phyloP scores from a whole-genome alignment of 2,888 invertebrate species.

The Scaeva pyrastri region DNA sequence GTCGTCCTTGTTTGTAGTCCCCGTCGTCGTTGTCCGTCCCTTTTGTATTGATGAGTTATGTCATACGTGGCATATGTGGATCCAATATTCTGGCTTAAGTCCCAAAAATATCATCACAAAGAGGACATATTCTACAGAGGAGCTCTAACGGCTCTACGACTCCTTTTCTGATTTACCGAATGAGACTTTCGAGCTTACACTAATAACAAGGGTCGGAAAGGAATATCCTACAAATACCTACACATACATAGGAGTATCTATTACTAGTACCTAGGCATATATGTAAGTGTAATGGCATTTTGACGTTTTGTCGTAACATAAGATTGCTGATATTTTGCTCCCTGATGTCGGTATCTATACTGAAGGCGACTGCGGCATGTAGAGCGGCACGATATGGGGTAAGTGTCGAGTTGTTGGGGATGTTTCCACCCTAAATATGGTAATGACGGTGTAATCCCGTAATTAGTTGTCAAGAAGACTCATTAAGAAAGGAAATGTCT shows the following conservation, averaged over 20 bases:
- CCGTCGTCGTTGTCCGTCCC: not conserved
- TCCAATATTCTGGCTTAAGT: constrained; percentile 43
- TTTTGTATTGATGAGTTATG: constrained; percentile 25
- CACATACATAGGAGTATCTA: too few relatives aligned
- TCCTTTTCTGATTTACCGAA: constrained; percentile 40
- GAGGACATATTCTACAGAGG: not conserved
- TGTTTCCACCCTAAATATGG: constrained; percentile 31
- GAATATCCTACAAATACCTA: not conserved
- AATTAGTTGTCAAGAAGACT: constrained; percentile 70
- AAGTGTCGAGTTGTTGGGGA: constrained; percentile 2
- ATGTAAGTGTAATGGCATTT: constrained; percentile 35
- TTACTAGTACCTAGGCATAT: not conserved
- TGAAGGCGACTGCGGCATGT: not conserved
- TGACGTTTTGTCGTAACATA: constrained; percentile 45
- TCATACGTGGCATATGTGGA: constrained; percentile 43
- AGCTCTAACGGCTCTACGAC: not conserved
- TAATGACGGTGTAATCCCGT: constrained; percentile 55
- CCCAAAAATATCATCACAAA: constrained; percentile 16
- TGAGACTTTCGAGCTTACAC: constrained; percentile 43
- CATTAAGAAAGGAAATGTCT: constrained; percentile 48
- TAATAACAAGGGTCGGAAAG: constrained; percentile 36
- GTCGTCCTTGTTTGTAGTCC: too few relatives aligned
- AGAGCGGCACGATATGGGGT: not conserved
- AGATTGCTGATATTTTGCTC: constrained; percentile 25
- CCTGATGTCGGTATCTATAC: not conserved